Evolutionary conservation across 2,113 vertebrate species (phyloP).

Genomic region (Saimiri boliviensis): DNA sequence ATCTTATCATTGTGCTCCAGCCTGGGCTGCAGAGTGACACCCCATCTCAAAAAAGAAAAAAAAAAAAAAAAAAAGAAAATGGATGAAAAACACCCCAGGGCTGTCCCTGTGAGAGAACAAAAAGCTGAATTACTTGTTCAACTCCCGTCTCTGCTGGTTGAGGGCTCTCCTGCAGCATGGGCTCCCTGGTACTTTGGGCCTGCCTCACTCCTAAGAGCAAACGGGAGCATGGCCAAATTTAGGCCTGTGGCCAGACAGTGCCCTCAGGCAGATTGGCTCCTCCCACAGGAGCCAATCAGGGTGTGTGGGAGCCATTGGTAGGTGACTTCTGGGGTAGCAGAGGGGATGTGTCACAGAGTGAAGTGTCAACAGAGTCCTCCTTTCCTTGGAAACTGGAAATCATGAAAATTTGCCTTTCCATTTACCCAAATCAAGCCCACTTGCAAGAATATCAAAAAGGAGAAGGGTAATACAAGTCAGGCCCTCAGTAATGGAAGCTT

Average conservation of each 20-base stretch:
- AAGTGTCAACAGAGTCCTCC: neutral
- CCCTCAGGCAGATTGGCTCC: neutral
- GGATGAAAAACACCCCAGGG: neutral
- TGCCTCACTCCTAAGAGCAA: neutral
- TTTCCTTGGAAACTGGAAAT: slow-evolving; percentile 58
- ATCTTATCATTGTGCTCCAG: too few relatives aligned
- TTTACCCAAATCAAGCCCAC: neutral
- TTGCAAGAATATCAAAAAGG: neutral
- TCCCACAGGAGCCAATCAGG: neutral
- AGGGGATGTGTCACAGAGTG: neutral
- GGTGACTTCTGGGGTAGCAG: neutral
- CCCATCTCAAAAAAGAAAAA: too few relatives aligned
- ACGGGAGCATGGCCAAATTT: too few relatives aligned
- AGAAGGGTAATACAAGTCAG: neutral
- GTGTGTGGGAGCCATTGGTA: neutral
- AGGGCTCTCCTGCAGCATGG: too few relatives aligned
- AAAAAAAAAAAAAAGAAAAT: neutral
- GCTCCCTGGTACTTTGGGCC: neutral
- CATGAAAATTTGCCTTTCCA: slow-evolving; percentile 14
- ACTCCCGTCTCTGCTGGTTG: neutral
- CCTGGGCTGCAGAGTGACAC: too few relatives aligned
- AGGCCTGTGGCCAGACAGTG: neutral
- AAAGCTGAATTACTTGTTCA: neutral
- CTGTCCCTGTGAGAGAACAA: neutral
- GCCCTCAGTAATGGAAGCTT: neutral